Evolutionary conservation across 2,113 vertebrate genomes (phyloP).

Genomic region (Cinclus mexicanus): DNA sequence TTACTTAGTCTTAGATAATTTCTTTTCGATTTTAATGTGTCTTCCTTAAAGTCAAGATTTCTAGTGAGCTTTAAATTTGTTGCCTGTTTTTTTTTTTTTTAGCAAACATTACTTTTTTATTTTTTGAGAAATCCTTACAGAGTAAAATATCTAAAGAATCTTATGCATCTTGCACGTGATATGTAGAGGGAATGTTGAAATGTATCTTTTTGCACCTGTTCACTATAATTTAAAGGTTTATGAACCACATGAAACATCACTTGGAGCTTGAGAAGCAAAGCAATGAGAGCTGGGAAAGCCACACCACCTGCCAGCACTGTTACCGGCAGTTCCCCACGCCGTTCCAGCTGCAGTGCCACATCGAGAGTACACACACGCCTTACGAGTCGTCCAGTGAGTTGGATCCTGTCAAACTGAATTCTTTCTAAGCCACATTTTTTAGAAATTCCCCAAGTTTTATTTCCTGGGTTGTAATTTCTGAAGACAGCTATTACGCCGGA

Average conservation of each 20-base stretch:
- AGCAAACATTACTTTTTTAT: neutral
- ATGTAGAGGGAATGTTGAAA: neutral
- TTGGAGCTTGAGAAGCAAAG: constrained; percentile 97
- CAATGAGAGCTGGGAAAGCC: constrained; percentile 97
- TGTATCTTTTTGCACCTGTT: constrained; percentile 14
- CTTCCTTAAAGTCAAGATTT: neutral
- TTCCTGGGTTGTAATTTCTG: neutral
- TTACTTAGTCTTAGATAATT: neutral
- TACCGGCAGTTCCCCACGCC: constrained; percentile 96
- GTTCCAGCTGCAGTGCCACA: constrained; percentile 98
- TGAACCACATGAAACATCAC: constrained; percentile 99
- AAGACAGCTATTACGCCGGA: neutral
- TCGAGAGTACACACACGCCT: constrained; percentile 93
- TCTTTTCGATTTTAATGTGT: no score
- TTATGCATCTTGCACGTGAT: neutral
- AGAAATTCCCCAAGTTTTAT: neutral
- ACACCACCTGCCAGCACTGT: constrained; percentile 98
- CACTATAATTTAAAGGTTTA: constrained; percentile 82
- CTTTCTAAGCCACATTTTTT: neutral
- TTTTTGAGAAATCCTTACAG: neutral
- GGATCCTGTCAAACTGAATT: neutral
- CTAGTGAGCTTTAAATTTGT: neutral
- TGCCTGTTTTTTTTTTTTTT: no score
- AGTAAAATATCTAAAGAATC: neutral
- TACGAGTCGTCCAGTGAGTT: constrained; percentile 92